Base-by-base conservation (phyloP, 92 coral and sea anemone genomes). In the Porites rus region DNA sequence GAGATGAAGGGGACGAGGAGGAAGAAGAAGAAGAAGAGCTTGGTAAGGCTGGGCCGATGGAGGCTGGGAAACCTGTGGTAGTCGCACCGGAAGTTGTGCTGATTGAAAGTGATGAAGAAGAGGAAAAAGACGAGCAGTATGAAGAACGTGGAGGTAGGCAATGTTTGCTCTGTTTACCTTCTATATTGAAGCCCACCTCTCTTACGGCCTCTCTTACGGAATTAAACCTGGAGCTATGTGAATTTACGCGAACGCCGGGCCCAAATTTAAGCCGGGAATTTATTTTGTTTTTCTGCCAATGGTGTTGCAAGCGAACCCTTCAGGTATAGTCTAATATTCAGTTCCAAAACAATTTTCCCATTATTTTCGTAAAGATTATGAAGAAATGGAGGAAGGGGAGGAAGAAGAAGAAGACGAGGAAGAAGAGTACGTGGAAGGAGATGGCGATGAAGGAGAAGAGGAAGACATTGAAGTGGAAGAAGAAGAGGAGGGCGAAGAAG, bases 91-190 rank as follows among this genome's bases (percentile, higher is more conserved):
- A 94, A 76, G 92, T 94, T 24, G 98, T 94, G 52, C 84, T 94
- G 66, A 94, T 94, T 53, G 98, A 94, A 22, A 94, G 98, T 78
- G 98, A 93, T 66, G 98, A 94, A 75, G 96, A 91, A 10, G 96
- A 93, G 5, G 94, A 86, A 2, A 91, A 87, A n/a, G 92, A 73
- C 7, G 91, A 80, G 1, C 71, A 28, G 6, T 21, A 65, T 4
- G 66, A 25, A 8, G 85, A 80, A 6, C 46, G 46, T 4, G 46
- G 46, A 38, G 46, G 46, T 38, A 38, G 0, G 46, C 46, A 38
- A 0, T 38, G 5, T 38, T 38, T 3, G 13, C 63, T 59, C 17
- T 59, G 3, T 59, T 59, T 59, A 59, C 63, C 63, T 59, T 38
- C 46, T 38, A 28, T 0, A 4, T 38, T 38, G 46, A 4, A 6